Percentiles rank a stretch among this genome's conserved stretches.
Evolutionary conservation across 2,113 vertebrate genomes (phyloP).

Genomic region (Nicator chloris): DNA sequence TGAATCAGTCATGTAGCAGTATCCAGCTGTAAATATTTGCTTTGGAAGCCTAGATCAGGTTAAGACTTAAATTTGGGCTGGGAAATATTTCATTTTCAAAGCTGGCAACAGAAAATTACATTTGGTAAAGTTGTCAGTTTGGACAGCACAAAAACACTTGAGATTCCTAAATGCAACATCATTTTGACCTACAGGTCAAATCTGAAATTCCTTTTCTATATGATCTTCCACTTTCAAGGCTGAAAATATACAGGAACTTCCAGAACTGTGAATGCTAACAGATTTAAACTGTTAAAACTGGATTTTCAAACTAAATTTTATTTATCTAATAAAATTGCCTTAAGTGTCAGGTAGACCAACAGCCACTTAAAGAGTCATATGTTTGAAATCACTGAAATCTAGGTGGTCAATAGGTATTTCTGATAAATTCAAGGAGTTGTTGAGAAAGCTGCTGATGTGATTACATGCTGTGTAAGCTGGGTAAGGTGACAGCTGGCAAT

Average conservation of each 20-base stretch:
- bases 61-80: not conserved
- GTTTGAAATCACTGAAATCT: not conserved
- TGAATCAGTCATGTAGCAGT: not conserved
- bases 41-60: not conserved
- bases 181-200: not conserved
- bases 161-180: not conserved
- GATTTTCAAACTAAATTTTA: not conserved
- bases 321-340: not conserved
- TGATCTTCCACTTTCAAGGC: not conserved
- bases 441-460: not conserved
- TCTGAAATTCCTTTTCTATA: not conserved
- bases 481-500: not conserved
- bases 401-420: not conserved
- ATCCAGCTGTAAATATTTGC: not conserved
- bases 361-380: not conserved
- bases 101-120: not conserved
- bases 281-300: not conserved
- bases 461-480: not conserved
- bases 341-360: not conserved
- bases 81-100: not conserved
- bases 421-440: not conserved
- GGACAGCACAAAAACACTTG: not conserved
- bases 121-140: not conserved
- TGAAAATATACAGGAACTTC: not conserved
- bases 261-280: not conserved